These are phyloP conservation scores for Nowickia ferox DNA, from an alignment of 2,888 invertebrate genomes.

Conservation along the genomic window DNA sequence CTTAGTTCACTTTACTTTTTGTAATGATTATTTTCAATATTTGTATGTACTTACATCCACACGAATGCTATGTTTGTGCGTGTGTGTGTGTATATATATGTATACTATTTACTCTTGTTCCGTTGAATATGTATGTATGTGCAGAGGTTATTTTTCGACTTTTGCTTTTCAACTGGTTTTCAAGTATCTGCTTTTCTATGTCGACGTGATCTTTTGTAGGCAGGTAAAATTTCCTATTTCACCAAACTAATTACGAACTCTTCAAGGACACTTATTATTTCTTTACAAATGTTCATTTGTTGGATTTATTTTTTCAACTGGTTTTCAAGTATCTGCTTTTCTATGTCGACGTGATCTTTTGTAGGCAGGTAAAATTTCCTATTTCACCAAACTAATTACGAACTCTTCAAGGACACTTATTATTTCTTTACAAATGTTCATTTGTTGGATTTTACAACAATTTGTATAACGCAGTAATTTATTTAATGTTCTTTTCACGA, in stretches of 20 bases:
- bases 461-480: conserved; percentile 4
- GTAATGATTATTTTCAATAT: conserved; percentile 23
- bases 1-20: conserved; percentile 16
- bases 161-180: conserved; percentile 67
- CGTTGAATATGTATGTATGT: conserved; percentile 41
- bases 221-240: conserved; percentile 19
- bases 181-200: conserved; percentile 42
- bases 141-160: conserved; percentile 49
- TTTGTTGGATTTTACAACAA: conserved; percentile 19
- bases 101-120: conserved; percentile 21
- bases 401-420: conserved; percentile 69
- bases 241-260: conserved; percentile 53
- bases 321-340: too few relatives aligned
- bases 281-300: conserved; percentile 23
- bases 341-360: conserved; percentile 68
- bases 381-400: conserved; percentile 45
- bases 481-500: not conserved
- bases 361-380: conserved; percentile 11
- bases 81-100: conserved; percentile 8
- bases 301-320: too few relatives aligned
- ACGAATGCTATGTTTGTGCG: not conserved
- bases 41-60: not conserved
- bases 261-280: conserved; percentile 64
- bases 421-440: conserved; percentile 15
- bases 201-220: conserved; percentile 66